phyloP scores from a whole-genome alignment of 2,113 vertebrate species.

The Aplodontia rufa region DNA sequence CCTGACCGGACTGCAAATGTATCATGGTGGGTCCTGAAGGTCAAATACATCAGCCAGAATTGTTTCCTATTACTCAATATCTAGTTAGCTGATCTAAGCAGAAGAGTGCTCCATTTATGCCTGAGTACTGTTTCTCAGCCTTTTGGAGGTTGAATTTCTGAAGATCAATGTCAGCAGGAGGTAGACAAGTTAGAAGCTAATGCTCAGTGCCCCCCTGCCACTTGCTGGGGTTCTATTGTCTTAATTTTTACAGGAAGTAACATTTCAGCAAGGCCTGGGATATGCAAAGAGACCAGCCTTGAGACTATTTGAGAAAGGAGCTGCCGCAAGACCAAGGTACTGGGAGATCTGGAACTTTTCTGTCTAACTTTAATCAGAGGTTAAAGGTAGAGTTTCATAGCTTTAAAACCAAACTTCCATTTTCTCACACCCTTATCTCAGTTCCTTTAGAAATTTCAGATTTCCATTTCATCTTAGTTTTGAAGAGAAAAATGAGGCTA shows the following conservation, averaged over 20 bases:
- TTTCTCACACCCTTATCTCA: neutral
- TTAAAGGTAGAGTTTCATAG: neutral
- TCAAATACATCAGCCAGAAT: neutral
- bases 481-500: neutral
- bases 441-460: neutral
- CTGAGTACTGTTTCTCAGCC: neutral
- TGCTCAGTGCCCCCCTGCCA: neutral
- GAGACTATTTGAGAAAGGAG: neutral
- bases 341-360: neutral
- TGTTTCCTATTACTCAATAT: neutral
- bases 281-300: neutral
- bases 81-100: too few relatives aligned
- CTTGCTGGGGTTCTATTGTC: neutral
- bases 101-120: accelerated
- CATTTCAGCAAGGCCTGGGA: neutral
- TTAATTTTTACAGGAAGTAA: neutral
- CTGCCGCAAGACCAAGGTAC: too few relatives aligned
- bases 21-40: accelerated
- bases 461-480: neutral
- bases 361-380: neutral
- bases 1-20: neutral
- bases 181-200: neutral
- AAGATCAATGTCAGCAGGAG: neutral
- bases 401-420: neutral
- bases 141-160: neutral